Percentiles rank a stretch among this genome's conserved stretches.
phyloP scores from a whole-genome alignment of 2,113 vertebrate genomes.

The Gopherus flavomarginatus region DNA sequence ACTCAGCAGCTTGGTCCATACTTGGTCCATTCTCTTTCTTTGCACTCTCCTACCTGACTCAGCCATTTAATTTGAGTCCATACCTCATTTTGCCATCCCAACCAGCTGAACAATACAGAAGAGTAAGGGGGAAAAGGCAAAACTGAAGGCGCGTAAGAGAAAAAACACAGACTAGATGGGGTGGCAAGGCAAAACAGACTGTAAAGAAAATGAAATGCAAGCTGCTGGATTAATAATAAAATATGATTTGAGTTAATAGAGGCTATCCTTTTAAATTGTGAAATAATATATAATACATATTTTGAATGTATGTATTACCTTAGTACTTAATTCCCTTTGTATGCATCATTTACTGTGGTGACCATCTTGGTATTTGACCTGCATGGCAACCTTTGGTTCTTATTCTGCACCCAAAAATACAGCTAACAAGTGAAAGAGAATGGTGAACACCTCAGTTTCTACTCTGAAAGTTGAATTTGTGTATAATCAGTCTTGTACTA shows the following conservation, averaged over 20 bases:
- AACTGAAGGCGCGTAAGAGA: not conserved
- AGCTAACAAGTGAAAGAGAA: not conserved
- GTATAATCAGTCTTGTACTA: slow-evolving; percentile 15
- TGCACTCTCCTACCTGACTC: not conserved
- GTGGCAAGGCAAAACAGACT: not conserved
- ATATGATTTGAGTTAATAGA: not conserved
- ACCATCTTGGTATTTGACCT: slow-evolving; percentile 9
- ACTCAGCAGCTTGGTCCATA: not conserved
- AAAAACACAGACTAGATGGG: not conserved
- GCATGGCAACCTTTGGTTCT: slow-evolving; percentile 31
- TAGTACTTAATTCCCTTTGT: not conserved
- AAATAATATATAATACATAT: not conserved
- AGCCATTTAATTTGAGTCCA: slow-evolving; percentile 26
- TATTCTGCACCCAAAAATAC: slow-evolving; percentile 36
- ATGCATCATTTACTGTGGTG: not conserved
- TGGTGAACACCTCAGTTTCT: slow-evolving; percentile 55
- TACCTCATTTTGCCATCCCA: not conserved
- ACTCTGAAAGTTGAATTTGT: slow-evolving; percentile 39
- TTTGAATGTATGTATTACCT: not conserved
- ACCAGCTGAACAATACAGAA: not conserved
- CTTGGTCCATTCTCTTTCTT: not conserved
- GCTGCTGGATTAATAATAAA: not conserved
- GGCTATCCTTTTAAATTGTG: not conserved
- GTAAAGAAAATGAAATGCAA: not conserved
- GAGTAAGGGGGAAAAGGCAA: not conserved